phyloP scores from a whole-genome alignment of 2,888 invertebrate genomes.

The Encarsia formosa region DNA sequence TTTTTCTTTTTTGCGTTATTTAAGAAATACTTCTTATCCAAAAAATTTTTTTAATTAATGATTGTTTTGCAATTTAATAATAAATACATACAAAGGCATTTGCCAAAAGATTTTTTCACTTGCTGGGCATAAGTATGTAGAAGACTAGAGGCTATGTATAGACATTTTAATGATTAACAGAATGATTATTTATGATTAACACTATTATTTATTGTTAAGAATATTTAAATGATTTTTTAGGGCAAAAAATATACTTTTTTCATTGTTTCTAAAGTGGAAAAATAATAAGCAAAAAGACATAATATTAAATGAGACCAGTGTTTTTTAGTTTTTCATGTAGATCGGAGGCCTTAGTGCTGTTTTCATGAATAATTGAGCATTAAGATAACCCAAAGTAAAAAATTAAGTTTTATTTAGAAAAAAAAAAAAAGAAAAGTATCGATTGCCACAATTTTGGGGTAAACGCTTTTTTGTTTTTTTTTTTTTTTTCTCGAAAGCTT shows the following conservation, averaged over 20 bases:
- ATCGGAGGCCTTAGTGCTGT: too few species aligned
- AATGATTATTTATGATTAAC: slow-evolving; percentile 42
- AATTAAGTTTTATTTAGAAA: neutral
- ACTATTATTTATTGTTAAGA: slow-evolving; percentile 31
- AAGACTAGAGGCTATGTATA: slow-evolving; percentile 49
- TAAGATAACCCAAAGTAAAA: too few species aligned
- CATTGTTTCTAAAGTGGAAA: slow-evolving; percentile 7
- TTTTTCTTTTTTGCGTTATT: too few species aligned
- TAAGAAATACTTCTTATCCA: too few species aligned
- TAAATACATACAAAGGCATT: slow-evolving; percentile 5
- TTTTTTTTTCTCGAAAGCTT: too few species aligned
- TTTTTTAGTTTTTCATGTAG: slow-evolving; percentile 23
- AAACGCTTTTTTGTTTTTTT: too few species aligned
- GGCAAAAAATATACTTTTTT: slow-evolving; percentile 6
- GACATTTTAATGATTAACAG: slow-evolving; percentile 33
- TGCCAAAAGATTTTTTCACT: slow-evolving; percentile 30
- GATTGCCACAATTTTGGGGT: too few species aligned
- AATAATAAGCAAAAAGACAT: slow-evolving; percentile 4
- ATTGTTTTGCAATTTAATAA: too few species aligned
- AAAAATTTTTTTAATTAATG: too few species aligned
- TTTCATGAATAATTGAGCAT: too few species aligned
- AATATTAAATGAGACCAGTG: slow-evolving; percentile 23
- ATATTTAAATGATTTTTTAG: slow-evolving; percentile 9
- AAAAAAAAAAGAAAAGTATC: neutral
- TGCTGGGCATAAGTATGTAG: slow-evolving; percentile 46